Evolutionary conservation across 2,888 invertebrate species (phyloP).

Genomic region (Shargacucullia verbasci): DNA sequence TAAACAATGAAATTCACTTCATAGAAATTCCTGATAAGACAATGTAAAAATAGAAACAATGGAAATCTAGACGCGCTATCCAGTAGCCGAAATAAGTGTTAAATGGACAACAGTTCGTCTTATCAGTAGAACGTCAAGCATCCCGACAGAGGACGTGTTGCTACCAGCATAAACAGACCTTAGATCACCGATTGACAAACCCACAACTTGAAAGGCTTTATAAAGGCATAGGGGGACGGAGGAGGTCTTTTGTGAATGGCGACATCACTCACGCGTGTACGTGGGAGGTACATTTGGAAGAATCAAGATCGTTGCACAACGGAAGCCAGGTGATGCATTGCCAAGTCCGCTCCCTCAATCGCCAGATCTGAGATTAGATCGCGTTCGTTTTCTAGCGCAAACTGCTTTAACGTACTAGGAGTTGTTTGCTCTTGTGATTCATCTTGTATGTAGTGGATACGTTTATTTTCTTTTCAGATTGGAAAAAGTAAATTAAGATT

Average conservation of each 20-base stretch:
- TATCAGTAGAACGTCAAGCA: slow-evolving; percentile 76
- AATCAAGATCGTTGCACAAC: slow-evolving; percentile 86
- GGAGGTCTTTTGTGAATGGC: slow-evolving; percentile 70
- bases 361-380: slow-evolving; percentile 82
- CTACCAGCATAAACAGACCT: slow-evolving; percentile 64
- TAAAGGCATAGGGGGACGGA: slow-evolving; percentile 43
- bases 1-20: slow-evolving; percentile 48
- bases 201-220: slow-evolving; percentile 46
- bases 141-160: slow-evolving; percentile 65
- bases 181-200: slow-evolving; percentile 49
- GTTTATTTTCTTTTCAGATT: slow-evolving; percentile 62
- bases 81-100: slow-evolving; percentile 81
- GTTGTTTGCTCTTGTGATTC: slow-evolving; percentile 74
- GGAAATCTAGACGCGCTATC: slow-evolving; percentile 63
- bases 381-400: slow-evolving; percentile 77
- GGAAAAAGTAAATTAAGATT: slow-evolving; percentile 67
- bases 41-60: slow-evolving; percentile 47
- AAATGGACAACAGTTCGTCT: slow-evolving; percentile 76
- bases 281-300: slow-evolving; percentile 85
- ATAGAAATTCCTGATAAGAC: slow-evolving; percentile 38
- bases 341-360: slow-evolving; percentile 79
- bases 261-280: slow-evolving; percentile 75
- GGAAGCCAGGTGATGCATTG: slow-evolving; percentile 88
- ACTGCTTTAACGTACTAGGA: slow-evolving; percentile 72
- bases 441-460: slow-evolving; percentile 60